Evolutionary conservation across 2,888 invertebrate species (phyloP).

Genomic region (Rhamnusium bicolor): DNA sequence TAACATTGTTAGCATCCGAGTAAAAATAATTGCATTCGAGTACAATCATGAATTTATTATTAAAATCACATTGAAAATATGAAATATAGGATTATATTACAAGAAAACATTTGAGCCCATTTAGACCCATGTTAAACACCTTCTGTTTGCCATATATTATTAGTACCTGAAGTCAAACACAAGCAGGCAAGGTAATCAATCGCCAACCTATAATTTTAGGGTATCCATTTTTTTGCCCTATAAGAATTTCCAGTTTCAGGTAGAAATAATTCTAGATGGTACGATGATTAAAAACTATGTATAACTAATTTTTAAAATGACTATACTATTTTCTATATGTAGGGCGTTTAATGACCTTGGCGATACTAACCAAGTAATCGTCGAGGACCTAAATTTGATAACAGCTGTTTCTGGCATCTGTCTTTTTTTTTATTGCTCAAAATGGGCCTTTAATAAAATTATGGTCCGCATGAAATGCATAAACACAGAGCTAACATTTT

Average conservation of each 20-base stretch:
- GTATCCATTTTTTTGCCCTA: slow-evolving; percentile 49
- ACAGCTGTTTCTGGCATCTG: slow-evolving; percentile 39
- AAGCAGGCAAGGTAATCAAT: slow-evolving; percentile 42
- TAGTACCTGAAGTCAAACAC: not conserved
- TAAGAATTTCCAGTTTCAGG: slow-evolving; percentile 43
- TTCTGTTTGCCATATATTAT: not conserved
- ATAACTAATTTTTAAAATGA: not conserved
- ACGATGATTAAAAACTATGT: not conserved
- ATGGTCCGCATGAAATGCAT: slow-evolving; percentile 14
- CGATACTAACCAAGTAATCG: slow-evolving; percentile 32
- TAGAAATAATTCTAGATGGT: slow-evolving; percentile 22
- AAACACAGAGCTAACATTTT: slow-evolving; percentile 16
- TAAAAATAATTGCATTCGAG: too few species aligned
- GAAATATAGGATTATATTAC: too few species aligned
- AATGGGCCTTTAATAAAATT: slow-evolving; percentile 27
- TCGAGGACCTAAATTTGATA: slow-evolving; percentile 43
- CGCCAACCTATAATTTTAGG: slow-evolving; percentile 58
- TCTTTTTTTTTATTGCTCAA: slow-evolving; percentile 19
- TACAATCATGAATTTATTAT: too few species aligned
- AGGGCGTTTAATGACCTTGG: slow-evolving; percentile 42
- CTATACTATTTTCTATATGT: slow-evolving; percentile 32
- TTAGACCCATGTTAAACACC: not conserved
- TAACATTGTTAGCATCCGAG: too few species aligned
- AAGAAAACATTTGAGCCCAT: too few species aligned
- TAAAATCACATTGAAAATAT: too few species aligned